These are phyloP conservation scores for Trachelipus rathkii DNA, from an alignment of 1,140 invertebrate genomes.

Conservation along the genomic window DNA sequence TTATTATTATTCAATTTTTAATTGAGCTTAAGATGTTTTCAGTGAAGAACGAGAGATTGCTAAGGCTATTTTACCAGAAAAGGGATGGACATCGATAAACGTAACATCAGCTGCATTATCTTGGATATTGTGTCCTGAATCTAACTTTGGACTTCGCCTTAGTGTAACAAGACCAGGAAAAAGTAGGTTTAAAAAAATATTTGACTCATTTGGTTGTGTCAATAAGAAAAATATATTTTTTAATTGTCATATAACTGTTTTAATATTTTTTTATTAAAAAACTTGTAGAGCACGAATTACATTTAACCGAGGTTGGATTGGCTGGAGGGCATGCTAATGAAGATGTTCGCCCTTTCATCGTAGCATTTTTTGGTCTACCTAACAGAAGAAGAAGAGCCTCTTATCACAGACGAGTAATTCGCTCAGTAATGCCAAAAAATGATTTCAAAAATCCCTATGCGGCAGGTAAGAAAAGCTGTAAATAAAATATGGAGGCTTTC, in stretches of 20 bases:
- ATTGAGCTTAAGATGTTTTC: neutral
- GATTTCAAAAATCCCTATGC: neutral
- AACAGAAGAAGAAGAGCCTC: conserved; percentile 47
- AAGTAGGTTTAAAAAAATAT: conserved; percentile 35
- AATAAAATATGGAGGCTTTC: too few species aligned
- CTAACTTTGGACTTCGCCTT: conserved; percentile 87
- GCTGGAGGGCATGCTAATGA: conserved; percentile 68
- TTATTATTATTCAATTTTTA: too few species aligned
- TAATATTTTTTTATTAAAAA: too few species aligned
- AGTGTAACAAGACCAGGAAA: conserved; percentile 57
- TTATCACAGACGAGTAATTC: neutral
- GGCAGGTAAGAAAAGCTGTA: neutral
- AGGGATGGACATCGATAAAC: conserved; percentile 73
- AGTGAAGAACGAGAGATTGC: conserved; percentile 2
- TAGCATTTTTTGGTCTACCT: conserved; percentile 72
- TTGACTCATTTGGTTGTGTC: too few species aligned
- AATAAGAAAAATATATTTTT: too few species aligned
- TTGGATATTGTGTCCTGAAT: conserved; percentile 70
- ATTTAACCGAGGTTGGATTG: conserved; percentile 75
- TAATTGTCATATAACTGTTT: too few species aligned
- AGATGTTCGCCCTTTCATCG: conserved; percentile 82
- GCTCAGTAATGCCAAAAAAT: conserved; percentile 18
- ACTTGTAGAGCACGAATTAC: conserved; percentile 67
- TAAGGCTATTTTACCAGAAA: conserved; percentile 35
- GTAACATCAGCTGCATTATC: conserved; percentile 66